Evolutionary conservation across 2,888 invertebrate genomes (phyloP).

Genomic region (Ephialtes manifestator): DNA sequence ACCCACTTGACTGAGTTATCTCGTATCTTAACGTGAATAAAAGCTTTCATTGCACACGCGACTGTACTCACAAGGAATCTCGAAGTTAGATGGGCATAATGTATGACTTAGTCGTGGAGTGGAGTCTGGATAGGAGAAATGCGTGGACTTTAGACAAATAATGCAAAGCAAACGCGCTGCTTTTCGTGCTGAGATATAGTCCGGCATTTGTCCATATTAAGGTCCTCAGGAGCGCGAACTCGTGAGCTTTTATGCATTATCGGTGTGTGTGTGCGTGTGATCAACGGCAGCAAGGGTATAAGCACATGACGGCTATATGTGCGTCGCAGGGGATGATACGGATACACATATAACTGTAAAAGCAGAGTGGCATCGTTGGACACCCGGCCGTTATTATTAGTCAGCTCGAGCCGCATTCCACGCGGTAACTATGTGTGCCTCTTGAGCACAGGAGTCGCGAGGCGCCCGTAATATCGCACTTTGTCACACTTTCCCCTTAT

Average conservation of each 20-base stretch:
- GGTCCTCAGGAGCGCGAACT: constrained; percentile 70
- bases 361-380: constrained; percentile 40
- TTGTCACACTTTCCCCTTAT: constrained; percentile 76
- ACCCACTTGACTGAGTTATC: not conserved
- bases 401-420: constrained; percentile 75
- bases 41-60: constrained; percentile 33
- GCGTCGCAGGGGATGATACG: constrained; percentile 35
- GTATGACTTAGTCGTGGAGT: constrained; percentile 45
- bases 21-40: constrained; percentile 12
- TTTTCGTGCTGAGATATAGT: constrained; percentile 80
- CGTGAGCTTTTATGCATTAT: constrained; percentile 69
- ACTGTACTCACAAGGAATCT: constrained; percentile 60
- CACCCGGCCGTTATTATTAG: constrained; percentile 74
- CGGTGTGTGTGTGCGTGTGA: constrained; percentile 66
- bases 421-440: constrained; percentile 81
- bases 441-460: constrained; percentile 50
- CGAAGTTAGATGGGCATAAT: constrained; percentile 63
- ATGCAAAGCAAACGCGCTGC: constrained; percentile 83
- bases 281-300: not conserved
- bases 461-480: constrained; percentile 77
- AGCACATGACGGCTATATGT: not conserved
- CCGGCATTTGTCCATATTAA: constrained; percentile 84
- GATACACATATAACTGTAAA: constrained; percentile 37
- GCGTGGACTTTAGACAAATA: constrained; percentile 81
- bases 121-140: constrained; percentile 24